A percentile compares a stretch with the other conserved stretches of the same genome.
Evolutionary conservation across 2,888 invertebrate genomes (phyloP).

Genomic region (Drosophila lutescens): DNA sequence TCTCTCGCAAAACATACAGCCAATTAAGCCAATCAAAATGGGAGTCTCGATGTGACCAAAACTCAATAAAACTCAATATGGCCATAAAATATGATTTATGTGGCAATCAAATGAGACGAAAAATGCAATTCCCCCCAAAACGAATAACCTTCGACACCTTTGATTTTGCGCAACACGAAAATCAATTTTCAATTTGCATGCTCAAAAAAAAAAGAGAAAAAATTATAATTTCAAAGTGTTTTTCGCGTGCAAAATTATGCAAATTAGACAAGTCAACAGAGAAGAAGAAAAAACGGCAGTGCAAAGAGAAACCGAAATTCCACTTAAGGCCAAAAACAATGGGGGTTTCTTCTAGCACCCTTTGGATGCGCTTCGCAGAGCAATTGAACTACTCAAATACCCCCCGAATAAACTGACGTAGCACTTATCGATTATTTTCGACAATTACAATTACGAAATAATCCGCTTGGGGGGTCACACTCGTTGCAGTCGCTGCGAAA

Average conservation of each 20-base stretch:
- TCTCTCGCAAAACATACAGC: constrained; percentile 22
- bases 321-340: constrained; percentile 30
- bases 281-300: neutral
- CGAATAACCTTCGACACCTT: constrained; percentile 43
- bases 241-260: constrained; percentile 73
- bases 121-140: constrained; percentile 34
- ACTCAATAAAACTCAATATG: constrained; percentile 33
- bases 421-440: constrained; percentile 38
- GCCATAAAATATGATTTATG: constrained; percentile 64
- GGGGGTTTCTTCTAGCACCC: constrained; percentile 29
- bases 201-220: neutral
- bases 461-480: constrained; percentile 18
- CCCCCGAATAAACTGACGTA: constrained; percentile 19
- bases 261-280: constrained; percentile 53
- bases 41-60: constrained; percentile 19
- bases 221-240: constrained; percentile 59
- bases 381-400: constrained; percentile 32
- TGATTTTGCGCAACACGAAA: constrained; percentile 51
- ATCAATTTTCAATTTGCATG: constrained; percentile 77
- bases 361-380: constrained; percentile 30
- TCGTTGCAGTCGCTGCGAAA: constrained; percentile 18
- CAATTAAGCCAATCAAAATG: constrained; percentile 71
- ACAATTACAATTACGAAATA: constrained; percentile 36
- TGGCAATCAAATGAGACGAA: constrained; percentile 26
- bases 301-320: constrained; percentile 14